A percentile compares a stretch with the other conserved stretches of the same genome.
Conservation (phyloP, 2,888 invertebrate species). For the Apotomis capreana region DNA sequence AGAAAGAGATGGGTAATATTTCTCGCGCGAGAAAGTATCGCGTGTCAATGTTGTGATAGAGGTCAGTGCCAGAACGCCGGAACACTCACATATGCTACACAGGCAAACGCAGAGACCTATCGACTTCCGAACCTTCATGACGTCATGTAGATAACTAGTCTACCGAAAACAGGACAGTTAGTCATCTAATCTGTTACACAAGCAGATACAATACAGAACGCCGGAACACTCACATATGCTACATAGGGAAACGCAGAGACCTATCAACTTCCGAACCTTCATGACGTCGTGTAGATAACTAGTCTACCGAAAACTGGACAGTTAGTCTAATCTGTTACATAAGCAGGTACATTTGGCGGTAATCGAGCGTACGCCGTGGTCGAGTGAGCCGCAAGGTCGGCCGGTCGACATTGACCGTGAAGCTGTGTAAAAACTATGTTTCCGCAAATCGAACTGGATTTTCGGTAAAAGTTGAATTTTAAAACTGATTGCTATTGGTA, state of each 20-base stretch:
- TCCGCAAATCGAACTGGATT: slow-evolving; percentile 71
- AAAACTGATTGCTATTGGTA: neutral
- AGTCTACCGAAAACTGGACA: slow-evolving; percentile 54
- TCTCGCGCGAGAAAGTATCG: too few relatives aligned
- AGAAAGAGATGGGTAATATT: too few relatives aligned
- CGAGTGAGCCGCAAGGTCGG: slow-evolving; percentile 73
- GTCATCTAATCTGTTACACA: slow-evolving; percentile 63
- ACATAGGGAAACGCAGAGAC: neutral
- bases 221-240: too few relatives aligned
- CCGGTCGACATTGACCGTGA: slow-evolving; percentile 81
- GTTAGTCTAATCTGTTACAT: slow-evolving; percentile 66
- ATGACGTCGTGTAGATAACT: neutral
- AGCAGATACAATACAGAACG: slow-evolving; percentile 53
- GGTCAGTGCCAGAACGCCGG: too few relatives aligned
- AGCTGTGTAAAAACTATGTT: slow-evolving; percentile 73
- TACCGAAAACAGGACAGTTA: slow-evolving; percentile 59
- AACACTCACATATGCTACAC: neutral
- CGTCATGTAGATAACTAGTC: neutral
- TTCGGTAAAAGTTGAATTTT: slow-evolving; percentile 34
- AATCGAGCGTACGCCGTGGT: slow-evolving; percentile 66
- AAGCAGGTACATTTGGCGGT: slow-evolving; percentile 67
- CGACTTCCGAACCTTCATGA: neutral
- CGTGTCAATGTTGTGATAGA: too few relatives aligned
- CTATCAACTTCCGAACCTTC: neutral
- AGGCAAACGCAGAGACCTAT: neutral